Conservation (phyloP, 2,113 vertebrate species). For the Alexandromys fortis region DNA sequence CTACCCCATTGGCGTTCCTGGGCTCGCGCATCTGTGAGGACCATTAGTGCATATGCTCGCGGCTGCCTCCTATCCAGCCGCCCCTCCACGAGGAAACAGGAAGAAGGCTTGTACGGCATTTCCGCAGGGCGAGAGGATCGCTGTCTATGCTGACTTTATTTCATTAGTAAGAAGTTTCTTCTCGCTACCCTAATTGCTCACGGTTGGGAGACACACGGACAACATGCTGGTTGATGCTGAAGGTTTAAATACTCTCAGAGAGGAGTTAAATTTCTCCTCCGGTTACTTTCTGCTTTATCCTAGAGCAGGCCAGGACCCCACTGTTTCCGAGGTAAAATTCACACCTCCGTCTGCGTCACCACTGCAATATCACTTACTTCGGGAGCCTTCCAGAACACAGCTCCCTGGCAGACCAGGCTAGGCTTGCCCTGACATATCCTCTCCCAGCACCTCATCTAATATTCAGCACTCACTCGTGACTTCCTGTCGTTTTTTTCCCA, state of each 20-base stretch:
- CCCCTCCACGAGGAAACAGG: constrained; percentile 26
- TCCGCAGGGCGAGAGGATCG: not conserved
- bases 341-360: not conserved
- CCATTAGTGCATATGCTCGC: not conserved
- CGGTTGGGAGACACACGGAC: not conserved
- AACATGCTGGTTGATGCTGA: not conserved
- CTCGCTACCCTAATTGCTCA: not conserved
- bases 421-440: not conserved
- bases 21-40: constrained; percentile 14
- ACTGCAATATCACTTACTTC: not conserved
- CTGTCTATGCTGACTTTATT: not conserved
- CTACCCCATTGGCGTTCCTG: not conserved
- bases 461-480: not conserved
- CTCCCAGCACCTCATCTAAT: not conserved
- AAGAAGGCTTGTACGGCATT: not conserved
- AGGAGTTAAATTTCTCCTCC: constrained; percentile 13
- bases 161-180: not conserved
- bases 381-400: not conserved
- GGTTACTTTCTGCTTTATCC: not conserved
- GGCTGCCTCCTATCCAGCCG: not conserved
- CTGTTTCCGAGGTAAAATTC: not conserved
- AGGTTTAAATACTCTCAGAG: not conserved
- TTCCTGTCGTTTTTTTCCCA: not conserved
- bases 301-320: not conserved
- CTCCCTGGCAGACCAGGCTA: not conserved